A percentile compares a stretch with the other conserved stretches of the same genome.
Evolutionary conservation across 2,888 invertebrate species (phyloP).

Genomic region (Conchocele bisecta): DNA sequence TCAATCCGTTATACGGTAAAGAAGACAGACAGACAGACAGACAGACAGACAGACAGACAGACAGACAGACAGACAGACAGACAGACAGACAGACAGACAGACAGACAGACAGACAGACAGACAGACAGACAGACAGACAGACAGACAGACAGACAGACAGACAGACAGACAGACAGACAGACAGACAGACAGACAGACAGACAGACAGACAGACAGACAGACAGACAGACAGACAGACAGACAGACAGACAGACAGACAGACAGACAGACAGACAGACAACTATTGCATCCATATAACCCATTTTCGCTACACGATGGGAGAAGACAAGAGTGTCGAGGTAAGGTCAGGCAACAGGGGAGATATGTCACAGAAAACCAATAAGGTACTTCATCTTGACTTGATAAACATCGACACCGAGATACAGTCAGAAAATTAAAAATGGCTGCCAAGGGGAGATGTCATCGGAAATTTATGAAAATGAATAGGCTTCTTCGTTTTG

Average conservation of each 20-base stretch:
- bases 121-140: constrained; percentile 39
- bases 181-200: constrained; percentile 39
- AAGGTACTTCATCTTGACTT: too few relatives aligned
- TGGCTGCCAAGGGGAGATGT: too few relatives aligned
- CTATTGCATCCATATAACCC: too few relatives aligned
- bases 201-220: constrained; percentile 38
- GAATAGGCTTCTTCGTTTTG: too few relatives aligned
- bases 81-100: constrained; percentile 36
- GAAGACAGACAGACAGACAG: constrained; percentile 11
- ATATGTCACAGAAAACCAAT: too few relatives aligned
- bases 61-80: constrained; percentile 37
- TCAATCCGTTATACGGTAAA: too few relatives aligned
- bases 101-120: constrained; percentile 39
- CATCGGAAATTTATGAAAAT: too few relatives aligned
- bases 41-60: constrained; percentile 8
- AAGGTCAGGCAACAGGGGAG: too few relatives aligned
- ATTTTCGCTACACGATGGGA: neutral
- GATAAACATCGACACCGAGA: too few relatives aligned
- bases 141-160: constrained; percentile 41
- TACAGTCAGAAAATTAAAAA: too few relatives aligned
- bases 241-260: constrained; percentile 36
- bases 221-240: constrained; percentile 38
- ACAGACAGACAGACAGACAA: constrained; percentile 8
- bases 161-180: constrained; percentile 42
- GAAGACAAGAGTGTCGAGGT: too few relatives aligned